A percentile compares a stretch with the other conserved stretches of the same genome.
Evolutionary conservation across 1,140 invertebrate genomes (phyloP).

Genomic region (Dreissena rostriformis): DNA sequence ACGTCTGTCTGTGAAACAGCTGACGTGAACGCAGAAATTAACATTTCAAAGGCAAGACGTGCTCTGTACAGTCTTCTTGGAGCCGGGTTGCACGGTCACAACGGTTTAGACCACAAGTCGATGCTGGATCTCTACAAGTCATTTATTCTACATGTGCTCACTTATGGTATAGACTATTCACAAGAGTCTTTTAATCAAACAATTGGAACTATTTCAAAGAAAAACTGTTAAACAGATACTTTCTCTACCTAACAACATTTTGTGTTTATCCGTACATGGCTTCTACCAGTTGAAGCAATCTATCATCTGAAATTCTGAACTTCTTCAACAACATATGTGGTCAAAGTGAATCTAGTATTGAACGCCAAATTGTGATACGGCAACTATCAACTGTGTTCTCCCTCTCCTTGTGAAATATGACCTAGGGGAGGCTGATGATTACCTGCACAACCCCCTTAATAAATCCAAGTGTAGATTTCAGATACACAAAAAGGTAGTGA

Average conservation of each 20-base stretch:
- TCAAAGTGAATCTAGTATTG: too few relatives aligned
- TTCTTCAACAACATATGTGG: too few relatives aligned
- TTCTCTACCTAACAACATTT: constrained; percentile 11
- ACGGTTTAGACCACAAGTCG: background rate
- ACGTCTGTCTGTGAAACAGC: background rate
- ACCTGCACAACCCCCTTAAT: too few relatives aligned
- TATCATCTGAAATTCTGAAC: too few relatives aligned
- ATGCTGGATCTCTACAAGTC: background rate
- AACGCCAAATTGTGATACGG: too few relatives aligned
- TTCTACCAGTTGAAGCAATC: too few relatives aligned
- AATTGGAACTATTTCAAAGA: constrained; percentile 38
- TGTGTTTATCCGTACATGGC: constrained; percentile 30
- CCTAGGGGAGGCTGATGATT: too few relatives aligned
- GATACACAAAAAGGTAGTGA: too few relatives aligned
- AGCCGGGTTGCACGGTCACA: background rate
- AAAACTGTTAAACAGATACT: constrained; percentile 32
- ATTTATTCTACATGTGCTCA: background rate
- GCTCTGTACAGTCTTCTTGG: constrained; percentile 18
- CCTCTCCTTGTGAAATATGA: too few relatives aligned
- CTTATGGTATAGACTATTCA: constrained; percentile 19
- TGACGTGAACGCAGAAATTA: background rate
- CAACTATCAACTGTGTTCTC: too few relatives aligned
- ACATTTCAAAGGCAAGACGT: constrained; percentile 37
- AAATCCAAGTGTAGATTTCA: too few relatives aligned
- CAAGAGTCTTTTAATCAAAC: background rate